Conservation (phyloP, 2,797 vertebrate species). For the Cheirogaleus major region DNA sequence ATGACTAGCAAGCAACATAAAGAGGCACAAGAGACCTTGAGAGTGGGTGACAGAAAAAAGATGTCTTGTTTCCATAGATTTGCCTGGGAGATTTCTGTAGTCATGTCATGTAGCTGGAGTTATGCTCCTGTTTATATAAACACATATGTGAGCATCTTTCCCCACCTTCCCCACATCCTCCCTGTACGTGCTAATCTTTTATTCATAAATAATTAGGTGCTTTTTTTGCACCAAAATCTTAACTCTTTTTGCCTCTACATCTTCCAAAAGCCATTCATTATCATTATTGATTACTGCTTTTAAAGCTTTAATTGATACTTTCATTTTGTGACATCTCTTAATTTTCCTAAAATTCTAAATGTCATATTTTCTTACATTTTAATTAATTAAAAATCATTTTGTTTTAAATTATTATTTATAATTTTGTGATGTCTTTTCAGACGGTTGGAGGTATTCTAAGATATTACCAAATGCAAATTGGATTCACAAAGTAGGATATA, state of each 20-base stretch:
- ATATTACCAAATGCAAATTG: background rate
- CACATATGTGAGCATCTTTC: background rate
- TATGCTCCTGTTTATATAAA: background rate
- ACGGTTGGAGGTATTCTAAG: background rate
- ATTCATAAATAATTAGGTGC: background rate
- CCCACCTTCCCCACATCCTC: fast-evolving
- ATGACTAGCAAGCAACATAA: background rate
- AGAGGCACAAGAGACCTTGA: background rate
- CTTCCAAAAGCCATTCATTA: background rate
- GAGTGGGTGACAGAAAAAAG: background rate
- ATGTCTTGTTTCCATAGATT: background rate
- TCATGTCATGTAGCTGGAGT: background rate
- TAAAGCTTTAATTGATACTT: background rate
- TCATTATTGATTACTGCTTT: background rate
- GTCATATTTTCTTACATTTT: background rate
- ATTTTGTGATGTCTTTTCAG: background rate
- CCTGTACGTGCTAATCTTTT: background rate
- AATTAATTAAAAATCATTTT: constrained; percentile 6
- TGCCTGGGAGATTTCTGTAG: background rate
- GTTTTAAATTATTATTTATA: background rate
- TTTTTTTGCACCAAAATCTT: background rate
- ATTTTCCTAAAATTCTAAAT: background rate
- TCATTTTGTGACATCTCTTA: constrained; percentile 10
- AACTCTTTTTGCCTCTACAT: background rate
- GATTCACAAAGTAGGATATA: background rate